Evolutionary conservation across 2,113 vertebrate species (phyloP).

Genomic region (Trichechus manatus): DNA sequence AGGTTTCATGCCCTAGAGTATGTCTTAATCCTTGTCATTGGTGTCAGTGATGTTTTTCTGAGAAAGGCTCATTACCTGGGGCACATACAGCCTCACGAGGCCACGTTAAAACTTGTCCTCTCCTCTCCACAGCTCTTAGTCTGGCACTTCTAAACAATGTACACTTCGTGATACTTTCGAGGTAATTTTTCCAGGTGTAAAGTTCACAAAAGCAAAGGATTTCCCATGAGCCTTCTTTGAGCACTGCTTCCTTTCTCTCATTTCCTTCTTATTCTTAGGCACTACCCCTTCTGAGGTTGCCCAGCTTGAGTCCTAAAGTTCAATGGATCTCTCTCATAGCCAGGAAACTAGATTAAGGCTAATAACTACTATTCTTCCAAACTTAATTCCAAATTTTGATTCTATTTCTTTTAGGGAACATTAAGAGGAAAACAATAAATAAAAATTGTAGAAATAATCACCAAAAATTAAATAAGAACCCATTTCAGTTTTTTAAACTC

Average conservation of each 20-base stretch:
- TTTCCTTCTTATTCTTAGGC: constrained; percentile 86
- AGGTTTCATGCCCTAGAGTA: background rate
- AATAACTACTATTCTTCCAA: background rate
- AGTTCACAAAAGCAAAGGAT: constrained; percentile 83
- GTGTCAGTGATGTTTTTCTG: background rate
- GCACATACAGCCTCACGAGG: background rate
- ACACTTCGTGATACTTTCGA: constrained; percentile 58
- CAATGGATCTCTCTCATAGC: background rate
- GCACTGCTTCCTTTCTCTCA: constrained; percentile 77
- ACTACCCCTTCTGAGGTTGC: constrained; percentile 62
- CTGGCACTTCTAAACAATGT: constrained; percentile 64
- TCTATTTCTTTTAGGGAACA: background rate
- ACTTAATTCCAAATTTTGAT: background rate
- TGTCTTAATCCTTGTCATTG: constrained; percentile 39
- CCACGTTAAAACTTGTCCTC: constrained; percentile 59
- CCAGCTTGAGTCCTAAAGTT: constrained; percentile 59
- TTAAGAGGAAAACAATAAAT: background rate
- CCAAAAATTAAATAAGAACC: background rate
- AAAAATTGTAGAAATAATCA: background rate
- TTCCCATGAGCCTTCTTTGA: constrained; percentile 77
- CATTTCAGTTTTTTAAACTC: background rate
- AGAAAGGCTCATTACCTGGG: background rate
- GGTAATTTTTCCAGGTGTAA: constrained; percentile 78
- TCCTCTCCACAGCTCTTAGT: background rate
- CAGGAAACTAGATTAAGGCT: background rate